These are phyloP conservation scores for Harpegnathos saltator DNA, from an alignment of 1,140 invertebrate genomes.

Conservation along the genomic window DNA sequence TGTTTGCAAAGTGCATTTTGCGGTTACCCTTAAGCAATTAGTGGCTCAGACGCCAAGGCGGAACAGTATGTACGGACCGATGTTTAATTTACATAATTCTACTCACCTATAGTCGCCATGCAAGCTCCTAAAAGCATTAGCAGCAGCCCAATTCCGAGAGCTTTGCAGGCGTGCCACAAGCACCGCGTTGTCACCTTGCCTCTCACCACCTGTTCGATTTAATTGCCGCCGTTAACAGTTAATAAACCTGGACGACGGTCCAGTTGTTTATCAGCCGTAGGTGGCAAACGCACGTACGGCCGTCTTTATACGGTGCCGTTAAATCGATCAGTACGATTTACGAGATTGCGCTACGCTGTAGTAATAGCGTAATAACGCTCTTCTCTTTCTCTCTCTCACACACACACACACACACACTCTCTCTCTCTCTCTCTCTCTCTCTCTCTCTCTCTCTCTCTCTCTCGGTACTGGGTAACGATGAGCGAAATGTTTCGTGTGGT, in stretches of 20 bases:
- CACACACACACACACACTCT: too few relatives aligned
- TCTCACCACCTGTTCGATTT: conserved; percentile 88
- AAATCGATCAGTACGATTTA: conserved; percentile 49
- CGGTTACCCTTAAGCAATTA: not conserved
- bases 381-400: too few relatives aligned
- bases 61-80: not conserved
- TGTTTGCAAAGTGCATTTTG: conserved; percentile 24
- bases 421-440: too few relatives aligned
- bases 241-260: conserved; percentile 62
- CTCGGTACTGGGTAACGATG: conserved; percentile 15
- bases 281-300: not conserved
- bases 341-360: conserved; percentile 19
- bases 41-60: not conserved
- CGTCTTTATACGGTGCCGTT: conserved; percentile 10
- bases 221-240: conserved; percentile 79
- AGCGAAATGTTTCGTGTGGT: not conserved
- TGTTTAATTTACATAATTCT: conserved; percentile 63
- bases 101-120: conserved; percentile 95
- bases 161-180: conserved; percentile 95
- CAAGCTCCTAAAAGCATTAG: conserved; percentile 94
- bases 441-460: too few relatives aligned
- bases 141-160: conserved; percentile 92
- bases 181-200: conserved; percentile 95
- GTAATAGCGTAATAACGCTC: conserved; percentile 28
- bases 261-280: conserved; percentile 29